A percentile compares a stretch with the other conserved stretches of the same genome.
Conservation (phyloP, 2,113 vertebrate species). For the Paratilapia polleni region DNA sequence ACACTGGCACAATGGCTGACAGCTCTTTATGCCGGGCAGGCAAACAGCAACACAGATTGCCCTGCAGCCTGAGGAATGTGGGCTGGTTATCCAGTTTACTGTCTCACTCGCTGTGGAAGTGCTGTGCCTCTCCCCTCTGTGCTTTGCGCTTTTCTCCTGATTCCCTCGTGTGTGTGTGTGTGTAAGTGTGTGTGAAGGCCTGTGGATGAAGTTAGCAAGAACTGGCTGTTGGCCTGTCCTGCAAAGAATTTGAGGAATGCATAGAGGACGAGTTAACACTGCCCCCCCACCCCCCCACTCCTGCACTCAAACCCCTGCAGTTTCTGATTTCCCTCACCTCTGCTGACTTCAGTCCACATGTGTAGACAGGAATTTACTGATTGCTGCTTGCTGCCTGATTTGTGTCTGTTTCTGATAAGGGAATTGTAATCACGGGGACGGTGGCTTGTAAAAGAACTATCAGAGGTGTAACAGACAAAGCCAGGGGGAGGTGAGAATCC, state of each 20-base stretch:
- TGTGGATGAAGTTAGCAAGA: constrained; percentile 50
- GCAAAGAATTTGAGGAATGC: constrained; percentile 79
- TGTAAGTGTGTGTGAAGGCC: constrained; percentile 2
- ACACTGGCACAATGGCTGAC: constrained; percentile 23
- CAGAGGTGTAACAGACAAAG: background rate
- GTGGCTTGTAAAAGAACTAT: background rate
- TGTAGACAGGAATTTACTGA: constrained; percentile 41
- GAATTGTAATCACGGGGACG: constrained; percentile 46
- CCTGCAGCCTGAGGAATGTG: constrained; percentile 64
- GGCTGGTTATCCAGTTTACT: constrained; percentile 63
- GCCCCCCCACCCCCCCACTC: background rate
- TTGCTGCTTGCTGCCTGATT: constrained; percentile 14
- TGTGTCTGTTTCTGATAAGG: constrained; percentile 68
- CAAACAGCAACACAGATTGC: constrained; percentile 26
- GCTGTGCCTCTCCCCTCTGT: background rate
- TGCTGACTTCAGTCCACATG: constrained; percentile 51
- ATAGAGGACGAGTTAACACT: constrained; percentile 59
- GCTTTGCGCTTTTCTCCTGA: background rate
- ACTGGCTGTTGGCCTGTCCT: constrained; percentile 56
- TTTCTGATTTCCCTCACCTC: constrained; percentile 25
- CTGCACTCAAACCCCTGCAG: constrained; percentile 12
- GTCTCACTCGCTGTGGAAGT: constrained; percentile 36
- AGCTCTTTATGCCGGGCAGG: constrained; percentile 2
- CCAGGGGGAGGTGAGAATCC: background rate
- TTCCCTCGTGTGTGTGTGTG: background rate